Evolutionary conservation across 2,113 vertebrate species (phyloP).

Genomic region (Hepsetus odoe): DNA sequence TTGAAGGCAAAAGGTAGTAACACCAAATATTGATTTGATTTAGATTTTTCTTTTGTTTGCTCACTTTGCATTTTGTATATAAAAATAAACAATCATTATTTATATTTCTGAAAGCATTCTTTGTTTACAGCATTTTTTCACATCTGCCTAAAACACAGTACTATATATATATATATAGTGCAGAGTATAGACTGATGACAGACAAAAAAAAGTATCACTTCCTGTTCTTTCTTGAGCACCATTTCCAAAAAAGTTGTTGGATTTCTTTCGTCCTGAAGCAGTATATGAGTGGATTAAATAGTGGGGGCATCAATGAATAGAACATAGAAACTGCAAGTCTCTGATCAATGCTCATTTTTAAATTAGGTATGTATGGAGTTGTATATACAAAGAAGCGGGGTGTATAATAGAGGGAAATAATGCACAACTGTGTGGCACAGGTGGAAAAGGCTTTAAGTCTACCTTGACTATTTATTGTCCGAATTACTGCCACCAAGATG

Average conservation of each 20-base stretch:
- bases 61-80: too few species aligned
- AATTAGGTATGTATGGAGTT: neutral
- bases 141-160: too few species aligned
- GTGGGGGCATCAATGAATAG: constrained; percentile 49
- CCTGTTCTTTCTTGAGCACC: neutral
- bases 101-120: too few species aligned
- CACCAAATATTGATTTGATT: too few species aligned
- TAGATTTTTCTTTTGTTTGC: too few species aligned
- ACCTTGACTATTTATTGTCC: constrained; percentile 24
- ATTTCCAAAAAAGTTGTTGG: constrained; percentile 10
- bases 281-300: constrained; percentile 57
- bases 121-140: too few species aligned
- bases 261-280: constrained; percentile 51
- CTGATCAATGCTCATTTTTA: constrained; percentile 37
- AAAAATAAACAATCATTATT: too few species aligned
- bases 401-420: constrained; percentile 48
- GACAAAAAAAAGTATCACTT: too few species aligned
- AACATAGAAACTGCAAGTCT: constrained; percentile 36
- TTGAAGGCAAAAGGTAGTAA: too few species aligned
- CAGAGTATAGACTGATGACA: too few species aligned
- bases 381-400: constrained; percentile 48
- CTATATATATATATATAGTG: too few species aligned
- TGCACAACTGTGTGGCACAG: constrained; percentile 52
- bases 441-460: constrained; percentile 53
- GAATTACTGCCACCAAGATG: constrained; percentile 38